Evolutionary conservation across 2,113 vertebrate species (phyloP), one percentile per base, ranked within the genome.

Genomic region (Gnathonemus longibarbis): DNA sequence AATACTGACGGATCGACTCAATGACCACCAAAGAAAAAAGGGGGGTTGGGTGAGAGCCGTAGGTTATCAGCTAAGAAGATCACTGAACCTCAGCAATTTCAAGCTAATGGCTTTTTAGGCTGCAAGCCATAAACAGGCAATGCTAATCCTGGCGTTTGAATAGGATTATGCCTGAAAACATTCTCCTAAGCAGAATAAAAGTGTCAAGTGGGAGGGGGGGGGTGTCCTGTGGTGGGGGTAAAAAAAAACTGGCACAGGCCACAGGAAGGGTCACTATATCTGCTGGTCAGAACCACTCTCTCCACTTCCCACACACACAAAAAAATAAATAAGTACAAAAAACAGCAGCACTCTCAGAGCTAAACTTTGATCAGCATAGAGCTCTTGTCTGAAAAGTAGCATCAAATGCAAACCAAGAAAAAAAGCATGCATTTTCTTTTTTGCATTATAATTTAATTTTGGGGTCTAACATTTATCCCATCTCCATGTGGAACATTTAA

Each of bases 141-240:
- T 90, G 90, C 90, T 96, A 92, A 94, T 94, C 94, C 94, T 89
- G 90, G 93, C 90, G 90, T 89, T 89, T 46, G 91, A 95, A 94
- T 91, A 93, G 94, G 94, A 96, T 96, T 96, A 95, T 93, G 92
- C 91, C 90, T 93, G 92, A 93, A 93, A 94, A 94, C 91, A 91
- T 95, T 95, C 92, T 91, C 91, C 93, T 94, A 94, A 94, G 91
- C 86, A 91, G 94, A 95, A 96, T 95, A 96, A 94, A 94, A 92
- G 91, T 95, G 93, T 94, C 95, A 94, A 89, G 89, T 91, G 94
- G 93, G 89, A 92, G 70, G 70, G 91, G 94, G 94, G 15, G 91
- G 39, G 2, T 2, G 90, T 91, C 89, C 91, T 91, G 88, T 90
- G 90, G 80, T 24, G 83, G 56, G 39, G 53, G 21, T 53, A 21